phyloP scores from a whole-genome alignment of 1,140 invertebrate species.

The Spodoptera litura region DNA sequence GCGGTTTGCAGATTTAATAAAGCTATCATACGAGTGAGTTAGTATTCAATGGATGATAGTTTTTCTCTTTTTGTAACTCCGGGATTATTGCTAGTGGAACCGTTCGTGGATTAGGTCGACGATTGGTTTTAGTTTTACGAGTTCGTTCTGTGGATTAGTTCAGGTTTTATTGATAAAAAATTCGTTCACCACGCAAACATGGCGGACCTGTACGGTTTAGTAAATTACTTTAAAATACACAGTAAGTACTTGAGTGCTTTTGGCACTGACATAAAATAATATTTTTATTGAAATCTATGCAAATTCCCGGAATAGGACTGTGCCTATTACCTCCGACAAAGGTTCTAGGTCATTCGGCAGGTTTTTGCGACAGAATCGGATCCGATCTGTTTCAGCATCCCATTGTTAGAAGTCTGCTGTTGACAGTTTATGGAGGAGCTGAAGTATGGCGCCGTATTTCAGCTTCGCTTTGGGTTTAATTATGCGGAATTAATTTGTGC shows the following conservation, averaged over 20 bases:
- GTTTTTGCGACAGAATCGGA: constrained; percentile 21
- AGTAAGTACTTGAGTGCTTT: no score
- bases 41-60: constrained; percentile 10
- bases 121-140: not conserved
- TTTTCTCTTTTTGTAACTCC: not conserved
- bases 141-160: no score
- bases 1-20: constrained; percentile 26
- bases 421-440: not conserved
- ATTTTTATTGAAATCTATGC: not conserved
- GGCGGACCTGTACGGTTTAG: no score
- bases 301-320: not conserved
- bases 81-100: not conserved
- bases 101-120: not conserved
- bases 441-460: constrained; percentile 22
- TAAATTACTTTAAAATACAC: no score
- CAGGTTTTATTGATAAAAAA: no score
- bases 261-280: no score
- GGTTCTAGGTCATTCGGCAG: constrained; percentile 23
- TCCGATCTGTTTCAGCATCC: constrained; percentile 13
- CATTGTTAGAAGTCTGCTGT: constrained; percentile 22
- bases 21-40: constrained; percentile 30
- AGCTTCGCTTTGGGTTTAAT: constrained; percentile 30
- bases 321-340: constrained; percentile 9
- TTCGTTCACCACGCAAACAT: no score
- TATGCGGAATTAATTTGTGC: constrained; percentile 36